These are phyloP conservation scores for Epinotia brunnichana DNA, from an alignment of 2,888 invertebrate species.

Conservation along the genomic window DNA sequence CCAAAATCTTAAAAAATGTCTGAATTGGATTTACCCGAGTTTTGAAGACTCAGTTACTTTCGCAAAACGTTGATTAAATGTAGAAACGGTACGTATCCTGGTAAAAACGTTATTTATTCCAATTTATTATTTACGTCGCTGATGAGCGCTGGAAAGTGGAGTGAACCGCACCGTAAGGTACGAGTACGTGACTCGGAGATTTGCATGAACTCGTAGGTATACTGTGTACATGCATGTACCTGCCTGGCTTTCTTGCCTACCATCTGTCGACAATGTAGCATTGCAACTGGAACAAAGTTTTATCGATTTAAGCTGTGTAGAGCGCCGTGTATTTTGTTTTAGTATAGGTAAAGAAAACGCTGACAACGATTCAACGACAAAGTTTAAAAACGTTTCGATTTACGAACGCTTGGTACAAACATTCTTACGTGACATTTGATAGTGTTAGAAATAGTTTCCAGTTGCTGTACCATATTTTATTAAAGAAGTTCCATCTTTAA, in stretches of 20 bases:
- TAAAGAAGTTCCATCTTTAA: background rate
- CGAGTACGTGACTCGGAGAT: conserved; percentile 77
- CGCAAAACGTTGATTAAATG: conserved; percentile 1
- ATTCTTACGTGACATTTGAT: background rate
- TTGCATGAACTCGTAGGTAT: conserved; percentile 58
- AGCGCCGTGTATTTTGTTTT: background rate
- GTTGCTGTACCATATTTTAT: background rate
- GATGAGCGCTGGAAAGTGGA: conserved; percentile 76
- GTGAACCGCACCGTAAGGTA: conserved; percentile 75
- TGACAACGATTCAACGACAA: conserved; percentile 9
- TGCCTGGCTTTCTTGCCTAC: conserved; percentile 55
- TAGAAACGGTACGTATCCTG: background rate
- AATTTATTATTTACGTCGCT: conserved; percentile 75
- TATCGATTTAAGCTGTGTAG: conserved; percentile 14
- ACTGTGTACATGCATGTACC: conserved; percentile 47
- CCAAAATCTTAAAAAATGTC: no score
- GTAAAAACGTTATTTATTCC: conserved; percentile 34
- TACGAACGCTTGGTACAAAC: conserved; percentile 3
- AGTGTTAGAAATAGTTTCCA: background rate
- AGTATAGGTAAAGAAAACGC: background rate
- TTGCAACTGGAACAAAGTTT: conserved; percentile 13
- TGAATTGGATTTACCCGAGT: no score
- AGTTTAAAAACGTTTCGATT: conserved; percentile 18
- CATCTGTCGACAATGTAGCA: conserved; percentile 20
- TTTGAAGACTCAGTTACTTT: no score